A percentile compares a stretch with the other conserved stretches of the same genome.
Evolutionary conservation across 2,888 invertebrate species (phyloP).

Genomic region (Acrocyrtus sp.): DNA sequence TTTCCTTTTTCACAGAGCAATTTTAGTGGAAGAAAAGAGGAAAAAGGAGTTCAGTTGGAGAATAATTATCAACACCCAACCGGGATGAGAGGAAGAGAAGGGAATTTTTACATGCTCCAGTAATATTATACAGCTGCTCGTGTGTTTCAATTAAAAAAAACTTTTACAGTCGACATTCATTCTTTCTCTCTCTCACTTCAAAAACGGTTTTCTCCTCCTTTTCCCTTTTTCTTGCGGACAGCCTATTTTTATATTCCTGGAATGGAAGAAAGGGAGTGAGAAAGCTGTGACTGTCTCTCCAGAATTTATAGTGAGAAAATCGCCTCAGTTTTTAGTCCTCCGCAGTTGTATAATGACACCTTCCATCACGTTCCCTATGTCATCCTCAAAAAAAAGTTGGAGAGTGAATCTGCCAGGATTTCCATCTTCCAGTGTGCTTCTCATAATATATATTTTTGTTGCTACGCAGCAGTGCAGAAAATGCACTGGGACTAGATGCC

Average conservation of each 20-base stretch:
- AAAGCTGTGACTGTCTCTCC: too few species aligned
- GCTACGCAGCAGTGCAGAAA: too few species aligned
- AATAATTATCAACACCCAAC: not conserved
- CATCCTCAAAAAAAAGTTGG: too few species aligned
- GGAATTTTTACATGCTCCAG: conserved; percentile 4
- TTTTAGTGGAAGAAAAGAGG: not conserved
- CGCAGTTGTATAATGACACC: too few species aligned
- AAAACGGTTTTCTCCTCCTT: not conserved
- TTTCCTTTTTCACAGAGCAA: too few species aligned
- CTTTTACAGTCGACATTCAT: not conserved
- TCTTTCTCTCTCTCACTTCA: not conserved
- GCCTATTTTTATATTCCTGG: not conserved
- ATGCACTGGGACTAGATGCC: too few species aligned
- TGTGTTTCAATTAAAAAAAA: conserved; percentile 20
- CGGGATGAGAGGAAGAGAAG: conserved; percentile 3
- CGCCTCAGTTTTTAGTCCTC: too few species aligned
- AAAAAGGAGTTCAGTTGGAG: not conserved
- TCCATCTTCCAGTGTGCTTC: too few species aligned
- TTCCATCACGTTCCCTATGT: too few species aligned
- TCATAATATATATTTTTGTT: too few species aligned
- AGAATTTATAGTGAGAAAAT: too few species aligned
- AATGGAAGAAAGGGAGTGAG: not conserved
- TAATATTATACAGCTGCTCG: conserved; percentile 12
- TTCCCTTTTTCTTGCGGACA: not conserved
- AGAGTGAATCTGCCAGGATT: too few species aligned